phyloP scores from a whole-genome alignment of 1,140 invertebrate genomes.

The Calycopis cecrops region DNA sequence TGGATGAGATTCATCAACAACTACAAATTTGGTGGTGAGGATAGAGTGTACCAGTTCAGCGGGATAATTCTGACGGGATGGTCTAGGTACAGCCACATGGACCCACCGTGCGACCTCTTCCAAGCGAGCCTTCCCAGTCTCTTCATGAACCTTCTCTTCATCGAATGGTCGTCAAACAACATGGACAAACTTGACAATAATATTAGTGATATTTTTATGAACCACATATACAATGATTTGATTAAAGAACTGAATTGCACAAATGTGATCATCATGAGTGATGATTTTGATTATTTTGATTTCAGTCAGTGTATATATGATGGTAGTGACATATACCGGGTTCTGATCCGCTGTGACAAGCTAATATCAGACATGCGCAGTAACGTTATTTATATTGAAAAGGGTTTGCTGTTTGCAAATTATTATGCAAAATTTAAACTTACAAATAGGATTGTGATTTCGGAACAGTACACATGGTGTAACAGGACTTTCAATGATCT shows the following conservation, averaged over 20 bases:
- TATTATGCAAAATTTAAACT: slow-evolving; percentile 32
- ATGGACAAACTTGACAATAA: slow-evolving; percentile 22
- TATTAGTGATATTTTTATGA: slow-evolving; percentile 16
- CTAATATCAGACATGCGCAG: slow-evolving; percentile 27
- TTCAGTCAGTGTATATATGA: slow-evolving; percentile 33
- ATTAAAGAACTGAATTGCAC: slow-evolving; percentile 18
- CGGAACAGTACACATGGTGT: slow-evolving; percentile 25
- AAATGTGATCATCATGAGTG: slow-evolving; percentile 17
- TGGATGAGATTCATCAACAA: slow-evolving; percentile 50
- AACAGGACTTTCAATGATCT: slow-evolving; percentile 29
- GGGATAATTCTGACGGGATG: slow-evolving; percentile 84
- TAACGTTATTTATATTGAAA: slow-evolving; percentile 26
- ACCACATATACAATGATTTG: slow-evolving; percentile 24
- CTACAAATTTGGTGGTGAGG: slow-evolving; percentile 49
- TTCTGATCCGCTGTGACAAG: slow-evolving; percentile 18
- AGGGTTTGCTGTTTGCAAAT: slow-evolving; percentile 26
- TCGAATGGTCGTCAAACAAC: slow-evolving; percentile 23
- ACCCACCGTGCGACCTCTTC: slow-evolving; percentile 93
- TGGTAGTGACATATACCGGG: slow-evolving; percentile 28
- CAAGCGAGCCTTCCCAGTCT: slow-evolving; percentile 88
- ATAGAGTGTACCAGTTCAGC: slow-evolving; percentile 41
- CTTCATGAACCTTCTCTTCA: slow-evolving; percentile 65
- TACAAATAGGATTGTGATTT: slow-evolving; percentile 34
- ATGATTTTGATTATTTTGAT: slow-evolving; percentile 32
- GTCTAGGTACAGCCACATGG: slow-evolving; percentile 93